A percentile compares a stretch with the other conserved stretches of the same genome.
phyloP scores from a whole-genome alignment of 2,888 invertebrate species.

The Lampropteryx suffumata region DNA sequence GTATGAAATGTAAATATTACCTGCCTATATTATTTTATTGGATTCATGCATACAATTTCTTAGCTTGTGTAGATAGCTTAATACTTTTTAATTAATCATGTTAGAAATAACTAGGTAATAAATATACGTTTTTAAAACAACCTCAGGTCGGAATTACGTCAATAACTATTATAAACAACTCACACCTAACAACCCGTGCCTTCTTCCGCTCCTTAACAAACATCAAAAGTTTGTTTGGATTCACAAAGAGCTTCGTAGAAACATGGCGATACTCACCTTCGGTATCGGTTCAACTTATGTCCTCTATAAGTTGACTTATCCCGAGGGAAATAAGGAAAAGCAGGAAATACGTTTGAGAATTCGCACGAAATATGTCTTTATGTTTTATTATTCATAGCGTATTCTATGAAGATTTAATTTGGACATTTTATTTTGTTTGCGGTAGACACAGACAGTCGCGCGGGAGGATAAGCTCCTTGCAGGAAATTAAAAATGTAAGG shows the following conservation, averaged over 20 bases:
- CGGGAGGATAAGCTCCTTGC: constrained; percentile 22
- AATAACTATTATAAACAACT: no score
- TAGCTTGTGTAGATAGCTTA: no score
- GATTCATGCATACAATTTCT: no score
- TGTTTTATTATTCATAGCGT: constrained; percentile 60
- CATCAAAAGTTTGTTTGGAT: constrained; percentile 3
- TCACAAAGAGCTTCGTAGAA: constrained; percentile 16
- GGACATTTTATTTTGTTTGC: constrained; percentile 36
- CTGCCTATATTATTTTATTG: no score
- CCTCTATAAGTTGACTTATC: constrained; percentile 74
- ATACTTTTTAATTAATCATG: no score
- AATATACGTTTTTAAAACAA: no score
- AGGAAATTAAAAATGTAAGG: constrained; percentile 4
- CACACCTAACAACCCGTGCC: no score
- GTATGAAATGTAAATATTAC: no score
- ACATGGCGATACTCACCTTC: constrained; percentile 27
- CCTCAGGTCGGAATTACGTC: no score
- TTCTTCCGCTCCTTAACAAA: not conserved
- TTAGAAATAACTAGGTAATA: no score
- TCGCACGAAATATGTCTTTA: constrained; percentile 69
- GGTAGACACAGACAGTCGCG: constrained; percentile 24
- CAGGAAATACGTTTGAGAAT: constrained; percentile 70
- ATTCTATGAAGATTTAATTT: constrained; percentile 54
- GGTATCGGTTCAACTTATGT: constrained; percentile 71
- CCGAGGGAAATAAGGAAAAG: constrained; percentile 78